Percentiles rank a stretch among this genome's conserved stretches.
Evolutionary conservation across 2,113 vertebrate species (phyloP).

Genomic region (Megaceryle torquata): DNA sequence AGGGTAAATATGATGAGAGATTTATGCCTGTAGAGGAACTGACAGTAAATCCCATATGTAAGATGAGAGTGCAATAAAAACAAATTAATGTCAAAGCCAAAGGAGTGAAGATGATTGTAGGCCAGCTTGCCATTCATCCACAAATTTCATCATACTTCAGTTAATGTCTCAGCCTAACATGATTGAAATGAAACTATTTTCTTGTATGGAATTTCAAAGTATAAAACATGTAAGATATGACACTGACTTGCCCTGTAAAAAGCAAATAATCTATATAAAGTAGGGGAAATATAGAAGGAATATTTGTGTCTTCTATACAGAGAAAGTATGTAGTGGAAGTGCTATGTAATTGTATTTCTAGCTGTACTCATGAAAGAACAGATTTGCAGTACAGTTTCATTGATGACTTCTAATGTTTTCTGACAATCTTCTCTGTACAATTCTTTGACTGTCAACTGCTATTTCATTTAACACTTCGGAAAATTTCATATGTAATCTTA

Average conservation of each 20-base stretch:
- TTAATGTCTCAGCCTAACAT: background rate
- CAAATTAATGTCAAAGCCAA: background rate
- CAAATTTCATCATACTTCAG: background rate
- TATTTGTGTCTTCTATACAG: background rate
- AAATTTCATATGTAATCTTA: background rate
- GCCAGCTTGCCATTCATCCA: background rate
- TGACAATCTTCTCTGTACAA: background rate
- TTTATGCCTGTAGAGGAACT: background rate
- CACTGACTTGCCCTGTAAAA: background rate
- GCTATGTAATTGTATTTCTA: background rate
- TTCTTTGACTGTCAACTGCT: background rate
- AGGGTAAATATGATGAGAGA: background rate
- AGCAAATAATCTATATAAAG: background rate
- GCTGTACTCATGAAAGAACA: background rate
- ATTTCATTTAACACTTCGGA: background rate
- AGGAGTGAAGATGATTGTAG: background rate
- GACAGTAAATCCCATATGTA: background rate
- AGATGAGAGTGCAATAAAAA: background rate
- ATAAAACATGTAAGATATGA: background rate
- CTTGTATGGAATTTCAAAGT: background rate
- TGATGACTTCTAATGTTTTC: background rate
- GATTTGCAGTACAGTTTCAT: background rate
- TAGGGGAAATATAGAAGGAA: background rate
- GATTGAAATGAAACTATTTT: background rate
- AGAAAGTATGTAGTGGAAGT: background rate